Conservation (phyloP, 2,888 invertebrate species). For the Rhagophthalmus giganteus region DNA sequence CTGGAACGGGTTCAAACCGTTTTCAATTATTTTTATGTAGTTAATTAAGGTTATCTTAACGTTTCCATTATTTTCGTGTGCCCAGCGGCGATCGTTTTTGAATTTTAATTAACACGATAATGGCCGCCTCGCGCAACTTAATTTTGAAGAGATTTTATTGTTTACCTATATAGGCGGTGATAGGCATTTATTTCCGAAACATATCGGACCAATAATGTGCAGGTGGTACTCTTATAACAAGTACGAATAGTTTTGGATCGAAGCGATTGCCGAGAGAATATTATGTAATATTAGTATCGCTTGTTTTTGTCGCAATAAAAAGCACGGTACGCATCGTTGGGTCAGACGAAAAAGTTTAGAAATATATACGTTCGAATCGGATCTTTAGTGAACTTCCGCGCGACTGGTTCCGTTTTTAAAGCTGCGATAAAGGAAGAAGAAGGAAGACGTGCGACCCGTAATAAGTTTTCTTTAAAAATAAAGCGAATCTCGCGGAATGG, state of each 20-base stretch:
- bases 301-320: background rate
- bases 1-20: background rate
- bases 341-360: background rate
- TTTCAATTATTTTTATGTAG: background rate
- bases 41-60: background rate
- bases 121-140: background rate
- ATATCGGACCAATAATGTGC: too few species aligned
- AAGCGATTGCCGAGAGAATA: too few species aligned
- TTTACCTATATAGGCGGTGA: too few species aligned
- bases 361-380: background rate
- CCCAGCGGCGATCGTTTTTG: background rate
- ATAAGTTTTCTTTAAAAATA: constrained; percentile 27
- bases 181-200: too few species aligned
- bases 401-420: constrained; percentile 21
- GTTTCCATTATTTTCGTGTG: background rate
- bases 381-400: constrained; percentile 15
- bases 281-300: too few species aligned
- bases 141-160: background rate
- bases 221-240: too few species aligned
- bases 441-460: constrained; percentile 24
- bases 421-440: constrained; percentile 18
- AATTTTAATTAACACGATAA: background rate
- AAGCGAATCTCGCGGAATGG: constrained; percentile 11
- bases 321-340: background rate
- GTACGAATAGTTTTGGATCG: too few species aligned